Conservation (phyloP, 2,113 vertebrate species). For the Polypterus senegalus region DNA sequence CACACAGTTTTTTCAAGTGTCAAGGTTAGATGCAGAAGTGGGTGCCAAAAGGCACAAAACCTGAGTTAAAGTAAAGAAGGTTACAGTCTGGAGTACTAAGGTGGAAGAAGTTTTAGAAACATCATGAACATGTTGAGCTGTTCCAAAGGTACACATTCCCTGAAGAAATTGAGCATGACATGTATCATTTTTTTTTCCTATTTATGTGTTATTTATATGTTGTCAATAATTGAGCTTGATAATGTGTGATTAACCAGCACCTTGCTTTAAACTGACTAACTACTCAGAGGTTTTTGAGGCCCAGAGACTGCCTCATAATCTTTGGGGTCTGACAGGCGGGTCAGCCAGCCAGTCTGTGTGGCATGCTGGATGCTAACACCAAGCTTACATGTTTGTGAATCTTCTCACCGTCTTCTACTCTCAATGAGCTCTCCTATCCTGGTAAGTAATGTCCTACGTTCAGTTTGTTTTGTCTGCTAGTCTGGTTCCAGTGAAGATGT, state of each 20-base stretch:
- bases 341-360: slow-evolving; percentile 16
- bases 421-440: slow-evolving; percentile 49
- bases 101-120: too few relatives aligned
- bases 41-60: too few relatives aligned
- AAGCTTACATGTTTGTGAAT: slow-evolving; percentile 75
- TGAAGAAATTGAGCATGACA: slow-evolving; percentile 61
- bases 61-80: too few relatives aligned
- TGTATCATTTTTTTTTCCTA: slow-evolving; percentile 42
- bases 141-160: neutral
- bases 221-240: slow-evolving; percentile 27
- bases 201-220: slow-evolving; percentile 3
- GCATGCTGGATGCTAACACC: slow-evolving; percentile 96
- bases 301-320: too few relatives aligned
- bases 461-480: too few relatives aligned
- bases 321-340: neutral
- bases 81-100: too few relatives aligned
- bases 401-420: slow-evolving; percentile 62
- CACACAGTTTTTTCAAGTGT: too few relatives aligned
- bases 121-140: too few relatives aligned
- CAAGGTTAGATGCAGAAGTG: too few relatives aligned
- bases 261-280: slow-evolving; percentile 98
- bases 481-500: too few relatives aligned
- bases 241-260: slow-evolving; percentile 79
- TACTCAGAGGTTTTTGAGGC: slow-evolving; percentile 31
- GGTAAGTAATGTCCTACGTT: slow-evolving; percentile 73